A percentile compares a stretch with the other conserved stretches of the same genome.
Evolutionary conservation across 1,140 invertebrate genomes (phyloP).

Genomic region (Drosophila watanabei): DNA sequence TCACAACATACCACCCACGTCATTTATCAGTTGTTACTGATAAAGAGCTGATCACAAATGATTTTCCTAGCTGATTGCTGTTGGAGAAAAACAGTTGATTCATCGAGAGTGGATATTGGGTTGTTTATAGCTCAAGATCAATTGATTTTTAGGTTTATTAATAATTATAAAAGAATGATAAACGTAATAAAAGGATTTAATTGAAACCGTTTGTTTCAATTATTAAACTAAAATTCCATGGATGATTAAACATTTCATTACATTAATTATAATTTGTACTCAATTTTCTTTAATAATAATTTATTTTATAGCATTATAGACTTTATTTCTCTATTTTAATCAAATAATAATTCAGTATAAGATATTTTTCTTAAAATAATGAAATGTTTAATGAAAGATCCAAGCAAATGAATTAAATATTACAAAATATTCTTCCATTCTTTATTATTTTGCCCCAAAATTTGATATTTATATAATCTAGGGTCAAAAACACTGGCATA

Average conservation of each 20-base stretch:
- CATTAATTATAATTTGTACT: not conserved
- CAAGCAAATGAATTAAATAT: too few species aligned
- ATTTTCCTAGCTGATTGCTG: constrained; percentile 10
- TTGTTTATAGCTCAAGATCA: not conserved
- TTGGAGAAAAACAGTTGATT: constrained; percentile 7
- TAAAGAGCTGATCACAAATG: constrained; percentile 2
- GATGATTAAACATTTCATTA: not conserved
- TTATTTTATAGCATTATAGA: not conserved
- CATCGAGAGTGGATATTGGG: not conserved
- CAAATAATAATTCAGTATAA: too few species aligned
- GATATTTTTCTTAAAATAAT: too few species aligned
- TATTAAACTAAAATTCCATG: not conserved
- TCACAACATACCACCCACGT: constrained; percentile 14
- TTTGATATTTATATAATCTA: not conserved
- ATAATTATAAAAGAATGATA: not conserved
- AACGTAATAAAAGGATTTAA: not conserved
- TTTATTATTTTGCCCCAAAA: too few species aligned
- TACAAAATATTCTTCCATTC: too few species aligned
- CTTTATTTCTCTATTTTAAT: too few species aligned
- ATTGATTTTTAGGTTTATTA: not conserved
- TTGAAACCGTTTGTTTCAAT: not conserved
- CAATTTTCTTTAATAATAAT: not conserved
- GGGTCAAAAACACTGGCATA: too few species aligned
- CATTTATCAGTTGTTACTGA: constrained; percentile 9
- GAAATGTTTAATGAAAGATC: too few species aligned